Conservation (phyloP, 2,113 vertebrate species). For the Phrynosoma platyrhinos region DNA sequence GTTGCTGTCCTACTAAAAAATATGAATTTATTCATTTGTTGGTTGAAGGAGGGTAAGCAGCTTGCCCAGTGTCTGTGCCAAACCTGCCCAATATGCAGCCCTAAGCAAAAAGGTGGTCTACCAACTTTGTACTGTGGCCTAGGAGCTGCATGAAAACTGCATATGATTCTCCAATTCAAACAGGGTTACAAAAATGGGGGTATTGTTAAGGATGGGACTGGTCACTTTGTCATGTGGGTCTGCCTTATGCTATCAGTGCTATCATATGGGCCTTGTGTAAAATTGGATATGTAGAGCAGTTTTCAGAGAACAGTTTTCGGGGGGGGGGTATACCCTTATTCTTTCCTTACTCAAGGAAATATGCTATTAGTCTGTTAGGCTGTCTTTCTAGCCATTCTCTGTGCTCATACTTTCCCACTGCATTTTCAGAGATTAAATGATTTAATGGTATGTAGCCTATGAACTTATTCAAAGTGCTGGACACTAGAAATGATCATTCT, state of each 20-base stretch:
- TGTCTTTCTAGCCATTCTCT: background rate
- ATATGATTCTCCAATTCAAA: background rate
- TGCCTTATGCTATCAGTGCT: constrained; percentile 43
- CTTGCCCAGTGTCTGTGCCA: constrained; percentile 37
- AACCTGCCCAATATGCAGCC: background rate
- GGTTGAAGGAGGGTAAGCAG: constrained; percentile 38
- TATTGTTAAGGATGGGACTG: background rate
- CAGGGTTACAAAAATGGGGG: background rate
- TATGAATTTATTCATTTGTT: constrained; percentile 32
- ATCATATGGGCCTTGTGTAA: constrained; percentile 64
- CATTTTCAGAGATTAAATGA: constrained; percentile 44
- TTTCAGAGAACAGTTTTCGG: constrained; percentile 49
- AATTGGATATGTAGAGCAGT: constrained; percentile 41
- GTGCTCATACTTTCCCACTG: constrained; percentile 20
- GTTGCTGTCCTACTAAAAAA: background rate
- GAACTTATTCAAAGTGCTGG: constrained; percentile 56
- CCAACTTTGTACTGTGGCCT: background rate
- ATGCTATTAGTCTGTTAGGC: background rate
- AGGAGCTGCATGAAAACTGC: background rate
- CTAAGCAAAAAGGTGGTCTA: background rate
- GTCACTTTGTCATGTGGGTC: background rate
- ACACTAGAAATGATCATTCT: constrained; percentile 57
- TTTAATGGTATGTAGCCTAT: constrained; percentile 44
- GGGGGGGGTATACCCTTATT: constrained; percentile 10
- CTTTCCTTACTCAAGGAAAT: constrained; percentile 25